Base-by-base conservation (phyloP, 2,113 vertebrate species). In the Callopanchax toddi region DNA sequence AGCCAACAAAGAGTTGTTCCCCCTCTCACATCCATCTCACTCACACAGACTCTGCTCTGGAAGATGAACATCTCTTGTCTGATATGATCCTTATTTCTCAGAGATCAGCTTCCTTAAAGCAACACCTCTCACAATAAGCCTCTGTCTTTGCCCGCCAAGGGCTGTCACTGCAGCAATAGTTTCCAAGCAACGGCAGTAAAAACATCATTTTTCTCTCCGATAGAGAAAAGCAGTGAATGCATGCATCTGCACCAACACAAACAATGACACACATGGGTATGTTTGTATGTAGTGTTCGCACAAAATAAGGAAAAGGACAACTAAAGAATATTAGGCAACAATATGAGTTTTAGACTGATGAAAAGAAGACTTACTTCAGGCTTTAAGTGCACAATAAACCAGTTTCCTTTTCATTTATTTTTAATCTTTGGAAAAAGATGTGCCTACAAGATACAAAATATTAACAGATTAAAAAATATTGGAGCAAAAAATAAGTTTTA, bases 91-190 rank as follows among this genome's bases (percentile, higher is more conserved):
- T 32, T 61, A 53, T 72, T 53, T 49, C 37, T 46, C 60, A 48
- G 23, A 60, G 74, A 76, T 78, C 61, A 37, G 71, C 78, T 76
- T 79, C 78, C 82, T 84, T 65, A 68, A 58, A 23, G 55, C 64
- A 65, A 74, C 76, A 76, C 81, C 76, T 71, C 64, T 42, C 26
- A 74, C 81, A 79, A 84, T 60, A 39, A 49, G 2, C 60, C 49
- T 45, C 61, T 73, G 70, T 83, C 34, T 70, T 63, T 17, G 22
- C 26, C 60, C 4, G 6, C n/a, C 22, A 63, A 21, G 21, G 61
- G 16, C 48, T 49, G 32, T 70, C 69, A 59, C 61, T 25, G 1
- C 20, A 0, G 36, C 5, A 66, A 77, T 67, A 58, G 79, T 64
- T 79, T 32, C 77, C 52, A 4, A 50, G 78, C 50, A 65, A 79